Base-by-base conservation (phyloP, 1,140 invertebrate genomes). In the Dendroctonus ponderosae region DNA sequence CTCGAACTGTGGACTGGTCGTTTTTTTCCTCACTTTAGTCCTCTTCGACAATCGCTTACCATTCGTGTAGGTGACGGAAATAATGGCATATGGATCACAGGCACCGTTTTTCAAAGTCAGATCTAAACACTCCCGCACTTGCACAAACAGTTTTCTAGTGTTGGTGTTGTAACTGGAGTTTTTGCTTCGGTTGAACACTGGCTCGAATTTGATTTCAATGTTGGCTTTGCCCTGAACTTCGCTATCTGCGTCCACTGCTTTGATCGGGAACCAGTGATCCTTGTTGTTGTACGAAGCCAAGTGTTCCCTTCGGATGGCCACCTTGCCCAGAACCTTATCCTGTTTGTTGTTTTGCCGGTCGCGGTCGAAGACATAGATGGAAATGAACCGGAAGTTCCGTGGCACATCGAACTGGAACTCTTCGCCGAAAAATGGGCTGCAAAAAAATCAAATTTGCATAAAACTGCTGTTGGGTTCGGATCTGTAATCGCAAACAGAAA, bases 371-470 rank as follows among this genome's bases (percentile, higher is more conserved):
- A 95, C 86, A 80, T 94, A 94, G 74, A 95, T 87, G 57, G 90
- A 91, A 39, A 96, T 83, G 79, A 90, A 92, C 70, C 93, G 86
- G 80, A 96, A 96, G 76, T 89, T 86, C 73, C 92, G 82, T 61
- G 93, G 93, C 63, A 96, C 91, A 77, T 94, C 92, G 76, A 94
- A 95, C 76, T 93, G 89, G 82, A 94, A 95, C 78, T 96, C 93
- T 79, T 94, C 92, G 57, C 91, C 92, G 79, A 94, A 95, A 80
- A 94, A 96, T 70, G 93, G 92, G 77, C 91, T 93, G 81, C 40
- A 82, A 81, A 69, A 40, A 68, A 71, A 69, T 53, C 48, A 51
- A 56, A 61, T 49, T 58, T 11, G 37, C 48, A 49, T 54, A 38
- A 26, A 26, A 26, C 26, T 3, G 3, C 26, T 26, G 26, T 26